A percentile compares a stretch with the other conserved stretches of the same genome.
phyloP scores from a whole-genome alignment of 2,113 vertebrate genomes.

The Turdus rufiventris region DNA sequence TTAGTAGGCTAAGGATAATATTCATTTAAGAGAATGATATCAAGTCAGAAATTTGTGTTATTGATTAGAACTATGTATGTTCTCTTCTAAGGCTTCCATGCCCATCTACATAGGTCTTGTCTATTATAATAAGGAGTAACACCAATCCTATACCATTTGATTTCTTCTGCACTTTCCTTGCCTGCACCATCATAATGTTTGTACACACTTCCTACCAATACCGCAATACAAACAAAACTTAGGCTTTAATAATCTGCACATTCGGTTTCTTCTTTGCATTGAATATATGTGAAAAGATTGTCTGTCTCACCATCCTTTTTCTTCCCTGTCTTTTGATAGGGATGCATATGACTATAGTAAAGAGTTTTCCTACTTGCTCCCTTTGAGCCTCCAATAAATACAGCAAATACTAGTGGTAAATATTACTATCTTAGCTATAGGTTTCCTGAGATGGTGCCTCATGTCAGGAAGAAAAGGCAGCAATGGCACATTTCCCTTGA shows the following conservation, averaged over 20 bases:
- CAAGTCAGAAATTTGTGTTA: conserved; percentile 8
- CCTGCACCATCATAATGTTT: background rate
- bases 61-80: background rate
- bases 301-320: background rate
- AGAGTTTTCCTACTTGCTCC: background rate
- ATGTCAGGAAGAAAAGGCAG: background rate
- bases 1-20: background rate
- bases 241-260: background rate
- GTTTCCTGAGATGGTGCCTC: background rate
- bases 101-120: background rate
- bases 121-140: background rate
- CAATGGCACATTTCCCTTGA: background rate
- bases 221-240: background rate
- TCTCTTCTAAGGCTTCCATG: background rate
- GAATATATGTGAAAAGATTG: background rate
- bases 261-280: background rate
- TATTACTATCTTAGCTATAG: background rate
- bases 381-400: background rate
- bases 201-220: background rate
- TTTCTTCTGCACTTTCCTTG: background rate
- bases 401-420: background rate
- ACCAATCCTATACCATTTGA: background rate
- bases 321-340: background rate
- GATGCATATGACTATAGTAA: background rate
- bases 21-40: background rate